A percentile compares a stretch with the other conserved stretches of the same genome.
These are phyloP conservation scores for Phaedon cochleariae DNA, from an alignment of 2,888 invertebrate species.

Conservation along the genomic window DNA sequence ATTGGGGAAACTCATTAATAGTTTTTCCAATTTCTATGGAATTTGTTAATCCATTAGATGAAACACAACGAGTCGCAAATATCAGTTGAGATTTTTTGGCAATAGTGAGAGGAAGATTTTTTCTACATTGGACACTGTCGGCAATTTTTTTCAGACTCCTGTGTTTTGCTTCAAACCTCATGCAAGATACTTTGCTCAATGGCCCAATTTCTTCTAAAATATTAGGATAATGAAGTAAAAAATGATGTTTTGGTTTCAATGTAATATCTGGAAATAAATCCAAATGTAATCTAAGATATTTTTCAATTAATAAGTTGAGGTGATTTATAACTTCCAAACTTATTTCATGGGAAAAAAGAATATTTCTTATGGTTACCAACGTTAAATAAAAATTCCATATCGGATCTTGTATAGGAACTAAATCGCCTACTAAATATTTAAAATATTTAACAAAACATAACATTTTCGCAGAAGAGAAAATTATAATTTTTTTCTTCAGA, in stretches of 20 bases:
- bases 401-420: slow-evolving; percentile 19
- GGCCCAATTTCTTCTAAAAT: slow-evolving; percentile 22
- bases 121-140: slow-evolving; percentile 20
- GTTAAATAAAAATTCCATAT: slow-evolving; percentile 30
- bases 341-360: background rate
- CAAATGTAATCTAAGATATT: slow-evolving; percentile 15
- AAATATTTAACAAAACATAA: slow-evolving; percentile 27
- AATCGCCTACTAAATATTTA: slow-evolving; percentile 25
- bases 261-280: slow-evolving; percentile 5
- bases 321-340: background rate
- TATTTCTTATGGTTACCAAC: slow-evolving; percentile 22
- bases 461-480: slow-evolving; percentile 32
- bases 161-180: slow-evolving; percentile 33
- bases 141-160: slow-evolving; percentile 27
- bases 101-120: slow-evolving; percentile 29
- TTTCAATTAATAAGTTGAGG: background rate
- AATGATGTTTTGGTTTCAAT: slow-evolving; percentile 33
- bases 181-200: slow-evolving; percentile 3
- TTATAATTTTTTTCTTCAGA: slow-evolving; percentile 25
- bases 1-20: background rate
- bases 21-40: background rate
- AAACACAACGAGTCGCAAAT: slow-evolving; percentile 20
- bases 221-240: slow-evolving; percentile 26
- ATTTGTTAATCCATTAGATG: slow-evolving; percentile 5
- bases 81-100: slow-evolving; percentile 26